Conservation (phyloP, 2,888 invertebrate species). For the Morpho achilles region DNA sequence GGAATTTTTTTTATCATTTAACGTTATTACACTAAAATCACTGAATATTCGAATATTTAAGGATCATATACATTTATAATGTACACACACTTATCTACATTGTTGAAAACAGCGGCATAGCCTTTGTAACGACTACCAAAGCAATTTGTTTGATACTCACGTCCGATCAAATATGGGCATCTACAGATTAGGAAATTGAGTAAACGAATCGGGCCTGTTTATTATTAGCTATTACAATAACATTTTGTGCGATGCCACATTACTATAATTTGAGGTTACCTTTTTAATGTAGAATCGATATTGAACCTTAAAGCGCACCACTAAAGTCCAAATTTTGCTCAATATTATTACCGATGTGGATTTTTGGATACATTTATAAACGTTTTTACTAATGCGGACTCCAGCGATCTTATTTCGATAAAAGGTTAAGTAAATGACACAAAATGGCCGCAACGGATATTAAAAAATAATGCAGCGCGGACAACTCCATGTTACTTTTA, state of each 20-base stretch:
- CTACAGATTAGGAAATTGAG: constrained; percentile 45
- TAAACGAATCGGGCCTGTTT: constrained; percentile 54
- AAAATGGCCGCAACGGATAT: constrained; percentile 55
- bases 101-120: constrained; percentile 8
- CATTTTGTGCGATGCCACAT: constrained; percentile 45
- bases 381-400: constrained; percentile 30
- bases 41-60: no score
- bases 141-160: constrained; percentile 34
- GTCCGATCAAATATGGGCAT: constrained; percentile 28
- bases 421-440: constrained; percentile 69
- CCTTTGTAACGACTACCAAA: constrained; percentile 39
- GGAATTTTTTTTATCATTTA: no score
- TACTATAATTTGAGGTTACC: constrained; percentile 25
- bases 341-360: constrained; percentile 9
- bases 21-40: no score
- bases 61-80: background rate
- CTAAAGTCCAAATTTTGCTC: constrained; percentile 22
- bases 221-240: constrained; percentile 57
- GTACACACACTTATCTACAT: constrained; percentile 8
- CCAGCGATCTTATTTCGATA: constrained; percentile 50
- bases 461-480: constrained; percentile 54
- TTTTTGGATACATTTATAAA: constrained; percentile 30
- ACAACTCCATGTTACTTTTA: constrained; percentile 49
- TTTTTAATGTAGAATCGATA: constrained; percentile 30
- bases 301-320: constrained; percentile 30